Evolutionary conservation across 1,140 invertebrate genomes (phyloP).

Genomic region (Drosophila littoralis): DNA sequence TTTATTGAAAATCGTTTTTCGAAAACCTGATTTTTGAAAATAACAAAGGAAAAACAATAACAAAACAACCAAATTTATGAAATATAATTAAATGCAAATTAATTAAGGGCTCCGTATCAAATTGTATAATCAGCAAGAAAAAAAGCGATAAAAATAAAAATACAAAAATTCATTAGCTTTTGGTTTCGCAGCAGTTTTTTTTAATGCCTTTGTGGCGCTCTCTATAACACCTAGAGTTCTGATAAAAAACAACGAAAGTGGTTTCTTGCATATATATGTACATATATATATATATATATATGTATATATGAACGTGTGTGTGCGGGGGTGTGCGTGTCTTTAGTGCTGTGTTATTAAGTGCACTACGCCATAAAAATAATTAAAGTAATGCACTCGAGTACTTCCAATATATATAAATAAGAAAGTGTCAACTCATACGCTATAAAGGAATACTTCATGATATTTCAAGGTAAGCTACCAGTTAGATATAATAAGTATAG

Average conservation of each 20-base stretch:
- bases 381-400: conserved; percentile 14
- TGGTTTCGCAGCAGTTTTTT: conserved; percentile 13
- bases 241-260: conserved; percentile 35
- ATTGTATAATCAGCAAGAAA: background rate
- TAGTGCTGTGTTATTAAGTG: conserved; percentile 41
- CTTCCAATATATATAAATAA: background rate
- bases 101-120: conserved; percentile 23
- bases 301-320: no score
- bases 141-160: background rate
- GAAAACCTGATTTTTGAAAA: conserved; percentile 43
- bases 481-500: background rate
- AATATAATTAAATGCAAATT: conserved; percentile 33
- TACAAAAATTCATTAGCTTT: conserved; percentile 18
- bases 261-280: no score
- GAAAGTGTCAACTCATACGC: conserved; percentile 5
- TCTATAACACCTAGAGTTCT: conserved; percentile 10
- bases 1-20: conserved; percentile 22
- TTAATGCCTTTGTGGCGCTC: conserved; percentile 25
- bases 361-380: conserved; percentile 21
- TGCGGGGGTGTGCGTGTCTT: conserved; percentile 10
- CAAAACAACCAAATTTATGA: conserved; percentile 23
- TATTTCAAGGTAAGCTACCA: conserved; percentile 4
- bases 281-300: no score
- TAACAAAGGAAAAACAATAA: conserved; percentile 15
- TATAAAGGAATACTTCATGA: conserved; percentile 21